Evolutionary conservation across 2,888 invertebrate genomes (phyloP), one percentile per base, ranked within the genome.

Genomic region (Seira musarum): DNA sequence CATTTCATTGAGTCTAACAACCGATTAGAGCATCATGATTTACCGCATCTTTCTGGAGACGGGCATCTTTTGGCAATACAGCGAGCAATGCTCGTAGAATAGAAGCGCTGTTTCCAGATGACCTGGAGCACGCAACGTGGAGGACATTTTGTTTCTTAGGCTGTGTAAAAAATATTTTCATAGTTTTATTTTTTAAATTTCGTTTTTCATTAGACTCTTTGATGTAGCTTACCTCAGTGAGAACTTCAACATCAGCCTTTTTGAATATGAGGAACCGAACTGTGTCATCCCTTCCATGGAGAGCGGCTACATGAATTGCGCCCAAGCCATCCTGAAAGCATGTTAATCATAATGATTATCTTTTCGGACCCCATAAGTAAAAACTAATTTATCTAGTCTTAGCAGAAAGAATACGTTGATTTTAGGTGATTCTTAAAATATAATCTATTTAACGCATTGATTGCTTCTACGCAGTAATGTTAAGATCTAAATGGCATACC

Each of bases 251-350:
- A 90, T 99, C 98, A 10, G 98, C 96, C 89, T 94, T 93, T 89
- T 96, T 95, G 73, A 93, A 93, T 74, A 99, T 91, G 64, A 99
- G 91, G 70, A 96, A 90, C 88, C 82, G 76, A 30, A 86, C 77
- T 8, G 86, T 86, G 65, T 86, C 86, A 83, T 96, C 95, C 91
- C 99, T 97, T 21, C 99, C 99, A 88, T 95, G 98, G 89, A 96
- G 97, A 0, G 99, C 98, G 0, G 99, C 98, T 68, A 99, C 96
- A 88, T 99, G 99, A 10, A 99, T 92, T 1, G 99, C 97, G 3
- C 98, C 98, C 65, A 99, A 92, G 3, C 99, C 99, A 90, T 99
- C 99, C 98, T 99, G 91, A 40, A 40, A 40, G 13, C n/a, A 40
- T 8, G 40, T 40, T 40, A 40, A 40, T 40, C 40, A 40, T 40